Conservation (phyloP, 2,888 invertebrate genomes). For the Actias luna region DNA sequence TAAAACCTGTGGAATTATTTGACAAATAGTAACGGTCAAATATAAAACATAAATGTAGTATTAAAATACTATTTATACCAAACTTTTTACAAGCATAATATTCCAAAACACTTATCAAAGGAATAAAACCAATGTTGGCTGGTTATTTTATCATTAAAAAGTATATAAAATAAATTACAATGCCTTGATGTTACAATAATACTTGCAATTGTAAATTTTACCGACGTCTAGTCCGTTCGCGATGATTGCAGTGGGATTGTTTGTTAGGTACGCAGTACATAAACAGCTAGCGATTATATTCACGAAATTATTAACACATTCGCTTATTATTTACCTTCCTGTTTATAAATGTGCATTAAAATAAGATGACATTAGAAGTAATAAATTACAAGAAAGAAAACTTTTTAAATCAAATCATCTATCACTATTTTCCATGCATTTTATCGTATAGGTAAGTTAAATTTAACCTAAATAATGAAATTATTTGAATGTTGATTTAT, state of each 20-base stretch:
- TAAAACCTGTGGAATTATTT: too few species aligned
- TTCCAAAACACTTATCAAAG: background rate
- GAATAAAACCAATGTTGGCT: conserved; percentile 15
- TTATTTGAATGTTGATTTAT: too few species aligned
- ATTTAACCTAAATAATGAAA: too few species aligned
- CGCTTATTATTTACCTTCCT: background rate
- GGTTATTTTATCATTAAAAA: conserved; percentile 45
- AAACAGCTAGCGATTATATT: background rate
- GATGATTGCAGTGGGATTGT: conserved; percentile 52
- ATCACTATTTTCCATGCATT: too few species aligned
- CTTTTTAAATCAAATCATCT: too few species aligned
- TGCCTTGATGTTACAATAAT: conserved; percentile 54
- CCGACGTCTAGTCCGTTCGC: conserved; percentile 45
- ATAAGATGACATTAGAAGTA: too few species aligned
- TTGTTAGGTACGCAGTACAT: conserved; percentile 17
- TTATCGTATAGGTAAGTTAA: too few species aligned
- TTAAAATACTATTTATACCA: too few species aligned
- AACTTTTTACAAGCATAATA: background rate
- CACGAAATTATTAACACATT: background rate
- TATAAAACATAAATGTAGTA: too few species aligned
- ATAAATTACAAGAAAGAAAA: too few species aligned
- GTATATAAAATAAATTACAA: conserved; percentile 57
- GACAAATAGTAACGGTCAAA: too few species aligned
- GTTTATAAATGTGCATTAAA: too few species aligned
- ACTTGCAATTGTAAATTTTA: conserved; percentile 50